Evolutionary conservation across 2,888 invertebrate genomes (phyloP), one percentile per base, ranked within the genome.

Genomic region (Drosophila incognita): DNA sequence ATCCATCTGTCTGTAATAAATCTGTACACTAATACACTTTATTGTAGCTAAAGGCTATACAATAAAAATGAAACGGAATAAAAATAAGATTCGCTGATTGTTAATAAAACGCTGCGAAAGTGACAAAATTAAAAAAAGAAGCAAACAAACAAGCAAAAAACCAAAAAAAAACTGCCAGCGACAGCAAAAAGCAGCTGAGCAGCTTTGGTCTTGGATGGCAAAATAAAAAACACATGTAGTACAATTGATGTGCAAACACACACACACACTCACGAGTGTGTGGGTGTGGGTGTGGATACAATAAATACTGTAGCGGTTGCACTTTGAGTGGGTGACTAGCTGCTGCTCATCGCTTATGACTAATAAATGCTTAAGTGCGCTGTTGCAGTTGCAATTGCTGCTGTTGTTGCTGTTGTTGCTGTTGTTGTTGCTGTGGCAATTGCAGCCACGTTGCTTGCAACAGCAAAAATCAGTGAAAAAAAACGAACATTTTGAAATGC

Each of bases 401-500:
- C 10, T 31, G 31, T 0, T 65, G 60, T 36, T 75, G 64, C 27
- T 52, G 73, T 40, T 46, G 59, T 29, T 67, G 31, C 8, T 31
- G 31, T 0, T 65, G 60, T 40, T 75, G 64, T 31, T 52, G 72
- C 65, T 72, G 73, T 38, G 54, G 72, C 72, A 63, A 64, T 52
- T 73, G 60, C 59, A 64, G 38, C 38, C 18, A 38, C n/a, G 27
- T 40, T 56, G 75, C 76, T 76, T 78, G 81, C 77, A 78, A 78
- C 75, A 79, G 76, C 77, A 64, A 61, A 71, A 61, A 36, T 21
- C n/a, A 18, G 24, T 24, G 24, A 27, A 38, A 56, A 76, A 80
- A 78, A 79, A 60, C 64, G 78, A 60, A 56, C 69, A 77, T 79
- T 79, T 79, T 64, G 81, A 79, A 79, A 79, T 79, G 68, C 63